Evolutionary conservation across 1,140 invertebrate species (phyloP), one percentile per base, ranked within the genome.

Genomic region (Drosophila gunungcola): DNA sequence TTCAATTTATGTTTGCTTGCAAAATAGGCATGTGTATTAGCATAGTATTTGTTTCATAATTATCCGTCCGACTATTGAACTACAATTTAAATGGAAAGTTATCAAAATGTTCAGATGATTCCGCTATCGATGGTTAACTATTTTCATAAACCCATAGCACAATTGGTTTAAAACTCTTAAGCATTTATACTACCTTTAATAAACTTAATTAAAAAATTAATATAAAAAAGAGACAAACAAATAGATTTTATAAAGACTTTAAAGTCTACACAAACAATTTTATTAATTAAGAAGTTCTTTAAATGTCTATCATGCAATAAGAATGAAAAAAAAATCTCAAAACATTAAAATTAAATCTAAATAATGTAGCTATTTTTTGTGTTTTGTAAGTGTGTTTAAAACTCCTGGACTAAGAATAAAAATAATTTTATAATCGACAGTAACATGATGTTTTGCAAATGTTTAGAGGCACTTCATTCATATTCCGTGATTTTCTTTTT

Each of bases 101-200:
- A 32, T 32, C 29, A 32, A 7, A 6, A 32, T 32, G 29, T 1
- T 32, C 29, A 7, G 6, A 32, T 7, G 29, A 32, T 7, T 7
- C 7, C 5, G 5, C 29, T 7, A 32, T 32, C 29, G 29, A 7
- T 7, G 7, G 29, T 32, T 6, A 32, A 32, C 29, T 7, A 32
- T 32, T 32, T 32, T 32, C 6, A 32, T 39, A 13, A 41, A n/a
- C 3, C 10, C 10, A 3, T 4, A 6, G 12, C 29, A 16, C 48
- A 0, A 32, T 51, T 51, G 29, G 29, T 51, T 52, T 52, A 52
- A 43, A 56, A 56, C 39, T 56, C 27, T 56, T 27, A 52, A 52
- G 49, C 49, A 52, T 52, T 51, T 13, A 34, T n/a, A 13, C 29
- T 32, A 32, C 5, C 29, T 7, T 32, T 32, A 6, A 32, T 6